These are phyloP conservation scores for Mycetomoellerius zeteki DNA, from an alignment of 1,140 invertebrate species.

Conservation along the genomic window DNA sequence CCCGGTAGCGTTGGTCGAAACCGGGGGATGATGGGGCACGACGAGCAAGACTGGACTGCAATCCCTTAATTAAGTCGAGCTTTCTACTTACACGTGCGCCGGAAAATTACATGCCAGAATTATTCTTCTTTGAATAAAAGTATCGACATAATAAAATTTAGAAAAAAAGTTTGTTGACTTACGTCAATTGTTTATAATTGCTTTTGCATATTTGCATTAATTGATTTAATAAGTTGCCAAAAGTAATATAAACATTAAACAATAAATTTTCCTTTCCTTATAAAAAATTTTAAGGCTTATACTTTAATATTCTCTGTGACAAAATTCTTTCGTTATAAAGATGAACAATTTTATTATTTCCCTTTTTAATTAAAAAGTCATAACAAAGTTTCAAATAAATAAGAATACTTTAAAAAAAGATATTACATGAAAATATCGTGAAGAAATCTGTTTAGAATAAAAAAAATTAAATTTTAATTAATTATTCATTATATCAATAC, in stretches of 20 bases:
- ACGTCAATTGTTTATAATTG: neutral
- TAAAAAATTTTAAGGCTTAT: neutral
- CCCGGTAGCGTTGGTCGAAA: constrained; percentile 40
- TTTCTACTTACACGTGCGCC: constrained; percentile 44
- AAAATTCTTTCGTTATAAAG: neutral
- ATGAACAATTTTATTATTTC: neutral
- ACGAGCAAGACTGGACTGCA: constrained; percentile 51
- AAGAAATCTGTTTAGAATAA: constrained; percentile 9
- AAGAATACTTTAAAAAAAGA: neutral
- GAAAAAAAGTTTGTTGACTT: neutral
- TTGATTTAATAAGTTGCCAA: constrained; percentile 10
- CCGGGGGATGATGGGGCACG: constrained; percentile 25
- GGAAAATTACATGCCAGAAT: constrained; percentile 66
- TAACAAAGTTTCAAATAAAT: neutral
- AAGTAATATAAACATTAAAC: constrained; percentile 18
- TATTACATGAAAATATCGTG: neutral
- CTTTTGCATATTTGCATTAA: neutral
- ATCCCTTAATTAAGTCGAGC: constrained; percentile 76
- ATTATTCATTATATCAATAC: neutral
- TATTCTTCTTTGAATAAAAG: constrained; percentile 64
- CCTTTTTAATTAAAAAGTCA: neutral
- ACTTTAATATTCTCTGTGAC: neutral
- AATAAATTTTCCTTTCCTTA: neutral
- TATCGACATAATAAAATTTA: constrained; percentile 29
- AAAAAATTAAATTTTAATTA: neutral